A percentile compares a stretch with the other conserved stretches of the same genome.
Conservation (phyloP, 2,797 vertebrate genomes). For the Spea hammondii region DNA sequence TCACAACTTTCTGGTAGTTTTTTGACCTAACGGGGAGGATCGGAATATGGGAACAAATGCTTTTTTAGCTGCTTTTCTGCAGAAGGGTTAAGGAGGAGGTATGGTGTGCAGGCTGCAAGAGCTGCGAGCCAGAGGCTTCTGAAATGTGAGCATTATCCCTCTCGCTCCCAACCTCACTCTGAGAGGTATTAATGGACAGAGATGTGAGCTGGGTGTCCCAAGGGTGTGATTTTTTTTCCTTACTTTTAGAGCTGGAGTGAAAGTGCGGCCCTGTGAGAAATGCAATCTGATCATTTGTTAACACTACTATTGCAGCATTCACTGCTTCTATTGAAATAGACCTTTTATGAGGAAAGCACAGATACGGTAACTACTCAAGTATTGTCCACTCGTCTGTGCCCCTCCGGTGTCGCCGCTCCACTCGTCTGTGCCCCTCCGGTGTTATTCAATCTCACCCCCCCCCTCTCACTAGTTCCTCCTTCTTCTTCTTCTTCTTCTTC, state of each 20-base stretch:
- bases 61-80: not conserved
- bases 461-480: no score
- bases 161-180: constrained; percentile 1
- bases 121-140: not conserved
- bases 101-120: not conserved
- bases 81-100: not conserved
- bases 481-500: no score
- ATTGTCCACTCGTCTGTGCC: no score
- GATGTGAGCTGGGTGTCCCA: constrained; percentile 26
- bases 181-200: constrained; percentile 36
- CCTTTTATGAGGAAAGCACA: no score
- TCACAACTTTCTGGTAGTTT: not conserved
- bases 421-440: no score
- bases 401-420: no score
- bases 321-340: no score
- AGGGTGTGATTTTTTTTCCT: constrained; percentile 22
- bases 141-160: constrained; percentile 30
- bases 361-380: no score
- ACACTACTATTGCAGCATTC: not conserved
- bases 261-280: constrained; percentile 24
- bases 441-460: no score
- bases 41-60: no score
- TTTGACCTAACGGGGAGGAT: no score
- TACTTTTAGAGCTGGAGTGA: constrained; percentile 23
- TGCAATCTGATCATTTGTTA: not conserved